Base-by-base conservation (phyloP, 2,797 vertebrate species). In the Arctocebus calabarensis region DNA sequence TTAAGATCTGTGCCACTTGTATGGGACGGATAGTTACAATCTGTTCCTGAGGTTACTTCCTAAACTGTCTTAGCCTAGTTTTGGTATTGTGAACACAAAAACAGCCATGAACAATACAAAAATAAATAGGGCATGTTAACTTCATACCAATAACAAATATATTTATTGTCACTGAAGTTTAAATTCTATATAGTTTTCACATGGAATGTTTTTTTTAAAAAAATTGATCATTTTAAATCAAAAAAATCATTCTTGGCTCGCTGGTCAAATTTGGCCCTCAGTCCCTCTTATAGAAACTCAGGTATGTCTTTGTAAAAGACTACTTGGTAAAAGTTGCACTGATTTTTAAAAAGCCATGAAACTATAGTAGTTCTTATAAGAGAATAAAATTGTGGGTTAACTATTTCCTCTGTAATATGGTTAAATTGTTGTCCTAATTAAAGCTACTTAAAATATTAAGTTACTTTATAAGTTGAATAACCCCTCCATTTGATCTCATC, bases 391-490 rank as follows among this genome's bases (percentile, higher is more conserved):
- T 55, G 59, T 61, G 43, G 27, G 13, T 85, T 85, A 84, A 68
- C n/a, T 40, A 0, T 66, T 90, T 84, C 68, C 37, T 88, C 16
- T 61, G 20, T 48, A 61, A 59, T n/a, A 8, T 75, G 11, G 3
- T 84, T 66, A 61, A 90, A 32, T 77, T 82, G 16, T 8, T 94
- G 84, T 89, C 43, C 61, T 75, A 88, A 84, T 66, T 40, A 81
- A 93, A 84, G 91, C 40, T 37, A 73, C 11, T 62, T 19, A 84
- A 88, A 82, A 66, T 57, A 91, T 27, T 66, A 93, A 89, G 34
- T 55, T 84, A 66, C 66, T 89, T 78, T 88, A 22, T 68, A 66
- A 34, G 16, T 91, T 45, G 52, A 88, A 64, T 78, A 34, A 73
- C 20, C 66, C 90, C 48, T 64, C 43, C 78, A 6, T 68, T 81